Evolutionary conservation across 2,113 vertebrate species (phyloP).

Genomic region (Lophius piscatorius): DNA sequence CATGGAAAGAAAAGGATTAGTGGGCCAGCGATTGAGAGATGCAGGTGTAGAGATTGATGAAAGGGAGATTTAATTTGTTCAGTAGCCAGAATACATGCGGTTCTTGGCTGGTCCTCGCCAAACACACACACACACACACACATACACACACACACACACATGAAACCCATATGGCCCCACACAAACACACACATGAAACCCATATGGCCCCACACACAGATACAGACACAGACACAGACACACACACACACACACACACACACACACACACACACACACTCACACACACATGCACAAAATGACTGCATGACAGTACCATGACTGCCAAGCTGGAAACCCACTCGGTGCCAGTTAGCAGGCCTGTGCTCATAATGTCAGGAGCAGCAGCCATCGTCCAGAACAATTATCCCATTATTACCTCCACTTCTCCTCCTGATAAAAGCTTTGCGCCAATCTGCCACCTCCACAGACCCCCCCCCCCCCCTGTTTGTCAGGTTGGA

Average conservation of each 20-base stretch:
- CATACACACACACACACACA: conserved; percentile 12
- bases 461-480: conserved; percentile 57
- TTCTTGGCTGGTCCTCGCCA: conserved; percentile 12
- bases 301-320: conserved; percentile 5
- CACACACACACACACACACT: not conserved
- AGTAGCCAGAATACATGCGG: conserved; percentile 37
- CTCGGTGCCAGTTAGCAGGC: conserved; percentile 22
- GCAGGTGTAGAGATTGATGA: conserved; percentile 52
- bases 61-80: conserved; percentile 28
- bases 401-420: conserved; percentile 70
- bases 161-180: not conserved
- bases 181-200: conserved; percentile 21
- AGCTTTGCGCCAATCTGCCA: conserved; percentile 50
- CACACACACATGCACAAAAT: not conserved
- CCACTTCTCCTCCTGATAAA: conserved; percentile 51
- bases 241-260: conserved; percentile 15
- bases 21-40: conserved; percentile 23
- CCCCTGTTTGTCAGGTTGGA: conserved; percentile 47
- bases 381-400: conserved; percentile 48
- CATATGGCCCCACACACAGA: not conserved
- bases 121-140: conserved; percentile 17
- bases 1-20: conserved; percentile 4
- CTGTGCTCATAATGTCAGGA: conserved; percentile 41
- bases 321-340: conserved; percentile 25
- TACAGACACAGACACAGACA: conserved; percentile 20